Conservation (phyloP, 2,888 invertebrate genomes). For the Drosophila aldrichi region DNA sequence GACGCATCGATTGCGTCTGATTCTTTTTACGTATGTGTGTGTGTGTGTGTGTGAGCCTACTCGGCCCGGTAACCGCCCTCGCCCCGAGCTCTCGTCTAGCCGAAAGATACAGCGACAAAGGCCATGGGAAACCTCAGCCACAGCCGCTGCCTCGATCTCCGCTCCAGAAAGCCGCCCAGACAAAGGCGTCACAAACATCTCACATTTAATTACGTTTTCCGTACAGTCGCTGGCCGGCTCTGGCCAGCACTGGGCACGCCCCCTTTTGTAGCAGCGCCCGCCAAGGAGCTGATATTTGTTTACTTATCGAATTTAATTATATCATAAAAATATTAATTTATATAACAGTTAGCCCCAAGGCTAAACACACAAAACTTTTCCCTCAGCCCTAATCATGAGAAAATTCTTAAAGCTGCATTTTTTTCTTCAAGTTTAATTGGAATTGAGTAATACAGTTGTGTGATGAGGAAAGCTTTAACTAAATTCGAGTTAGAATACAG, state of each 20-base stretch:
- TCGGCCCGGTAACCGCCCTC: constrained; percentile 28
- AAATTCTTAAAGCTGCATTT: background rate
- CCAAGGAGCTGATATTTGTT: constrained; percentile 15
- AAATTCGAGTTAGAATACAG: too few species aligned
- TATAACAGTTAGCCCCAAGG: background rate
- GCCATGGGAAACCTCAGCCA: constrained; percentile 36
- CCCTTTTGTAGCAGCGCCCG: constrained; percentile 1
- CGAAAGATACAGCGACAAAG: constrained; percentile 29
- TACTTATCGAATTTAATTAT: constrained; percentile 31
- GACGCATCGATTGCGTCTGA: constrained; percentile 61
- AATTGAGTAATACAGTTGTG: too few species aligned
- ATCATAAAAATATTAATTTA: constrained; percentile 26
- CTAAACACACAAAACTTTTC: constrained; percentile 1
- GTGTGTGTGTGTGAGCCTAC: background rate
- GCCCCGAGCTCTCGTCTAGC: constrained; percentile 26
- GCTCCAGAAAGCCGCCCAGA: constrained; percentile 32
- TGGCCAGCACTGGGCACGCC: constrained; percentile 41
- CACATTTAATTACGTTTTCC: constrained; percentile 69
- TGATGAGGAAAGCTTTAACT: too few species aligned
- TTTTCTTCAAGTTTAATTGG: too few species aligned
- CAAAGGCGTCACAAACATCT: constrained; percentile 77
- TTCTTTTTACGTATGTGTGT: constrained; percentile 16
- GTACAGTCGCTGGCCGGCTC: constrained; percentile 42
- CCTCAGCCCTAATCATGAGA: constrained; percentile 3
- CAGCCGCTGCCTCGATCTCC: background rate